Evolutionary conservation across 2,113 vertebrate species (phyloP).

Genomic region (Austrofundulus limnaeus): DNA sequence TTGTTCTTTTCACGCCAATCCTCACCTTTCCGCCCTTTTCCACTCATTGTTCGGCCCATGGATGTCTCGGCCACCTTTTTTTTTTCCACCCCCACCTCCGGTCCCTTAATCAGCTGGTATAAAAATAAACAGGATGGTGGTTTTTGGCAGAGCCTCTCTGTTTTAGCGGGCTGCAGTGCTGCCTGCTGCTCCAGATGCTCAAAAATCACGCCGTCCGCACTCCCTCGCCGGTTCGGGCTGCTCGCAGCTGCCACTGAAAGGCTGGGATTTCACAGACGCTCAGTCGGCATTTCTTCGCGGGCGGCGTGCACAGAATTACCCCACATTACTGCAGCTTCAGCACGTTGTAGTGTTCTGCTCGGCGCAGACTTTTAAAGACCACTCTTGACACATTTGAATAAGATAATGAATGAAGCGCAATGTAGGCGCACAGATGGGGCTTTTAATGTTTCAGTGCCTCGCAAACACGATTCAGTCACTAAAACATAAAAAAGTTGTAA

Average conservation of each 20-base stretch:
- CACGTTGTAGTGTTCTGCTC: constrained; percentile 53
- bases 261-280: constrained; percentile 68
- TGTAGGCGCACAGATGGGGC: constrained; percentile 55
- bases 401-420: constrained; percentile 63
- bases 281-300: constrained; percentile 59
- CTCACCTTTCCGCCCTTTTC: constrained; percentile 52
- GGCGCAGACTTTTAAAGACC: constrained; percentile 35
- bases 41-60: constrained; percentile 51
- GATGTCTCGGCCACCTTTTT: constrained; percentile 46
- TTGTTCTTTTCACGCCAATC: constrained; percentile 31
- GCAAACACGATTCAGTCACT: constrained; percentile 57
- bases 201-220: constrained; percentile 43
- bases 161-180: constrained; percentile 45
- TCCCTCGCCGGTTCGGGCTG: constrained; percentile 40
- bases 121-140: constrained; percentile 51
- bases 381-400: constrained; percentile 54
- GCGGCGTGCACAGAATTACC: constrained; percentile 42
- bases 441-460: constrained; percentile 60
- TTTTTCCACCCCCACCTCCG: constrained; percentile 40
- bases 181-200: constrained; percentile 71
- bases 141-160: constrained; percentile 50
- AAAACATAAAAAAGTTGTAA: constrained; percentile 51
- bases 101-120: constrained; percentile 58
- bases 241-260: constrained; percentile 71
- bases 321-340: constrained; percentile 65